phyloP scores from a whole-genome alignment of 2,888 invertebrate species.

The Cremastobaeus sp. region DNA sequence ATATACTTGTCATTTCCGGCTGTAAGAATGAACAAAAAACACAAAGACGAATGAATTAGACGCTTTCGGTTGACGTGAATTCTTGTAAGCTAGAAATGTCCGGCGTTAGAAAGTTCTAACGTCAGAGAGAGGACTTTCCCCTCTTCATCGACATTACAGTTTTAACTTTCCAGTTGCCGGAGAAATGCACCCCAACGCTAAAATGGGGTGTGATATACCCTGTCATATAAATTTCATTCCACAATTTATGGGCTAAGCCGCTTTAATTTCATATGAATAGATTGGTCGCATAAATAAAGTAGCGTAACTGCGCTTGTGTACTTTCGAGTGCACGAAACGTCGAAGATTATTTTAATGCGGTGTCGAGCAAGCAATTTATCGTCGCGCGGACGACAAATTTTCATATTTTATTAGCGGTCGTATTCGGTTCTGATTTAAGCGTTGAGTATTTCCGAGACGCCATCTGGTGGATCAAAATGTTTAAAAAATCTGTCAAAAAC shows the following conservation, averaged over 20 bases:
- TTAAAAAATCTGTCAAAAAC: no score
- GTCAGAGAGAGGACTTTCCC: conserved; percentile 25
- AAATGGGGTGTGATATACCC: conserved; percentile 58
- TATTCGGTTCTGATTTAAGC: no score
- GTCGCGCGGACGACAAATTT: conserved; percentile 36
- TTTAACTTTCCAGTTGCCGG: conserved; percentile 49
- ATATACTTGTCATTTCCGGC: no score
- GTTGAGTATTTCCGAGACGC: no score
- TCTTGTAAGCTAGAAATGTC: conserved; percentile 39
- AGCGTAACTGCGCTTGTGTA: conserved; percentile 45
- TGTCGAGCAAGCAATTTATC: conserved; percentile 46
- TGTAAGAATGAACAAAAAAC: no score
- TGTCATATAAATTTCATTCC: conserved; percentile 57
- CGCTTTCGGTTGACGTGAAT: conserved; percentile 32
- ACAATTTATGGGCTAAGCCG: conserved; percentile 56
- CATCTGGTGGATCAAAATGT: no score
- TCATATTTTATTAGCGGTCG: conserved; percentile 37
- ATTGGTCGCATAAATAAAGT: conserved; percentile 56
- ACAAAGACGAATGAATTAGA: conserved; percentile 54
- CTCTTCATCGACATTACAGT: conserved; percentile 32
- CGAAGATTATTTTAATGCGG: conserved; percentile 53
- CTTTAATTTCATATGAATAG: conserved; percentile 60
- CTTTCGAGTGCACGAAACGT: conserved; percentile 45
- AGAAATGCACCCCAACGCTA: conserved; percentile 49
- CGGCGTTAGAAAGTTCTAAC: conserved; percentile 39